A percentile compares a stretch with the other conserved stretches of the same genome.
These are phyloP conservation scores for Chelonus insularis DNA, from an alignment of 1,140 invertebrate species.

Conservation along the genomic window DNA sequence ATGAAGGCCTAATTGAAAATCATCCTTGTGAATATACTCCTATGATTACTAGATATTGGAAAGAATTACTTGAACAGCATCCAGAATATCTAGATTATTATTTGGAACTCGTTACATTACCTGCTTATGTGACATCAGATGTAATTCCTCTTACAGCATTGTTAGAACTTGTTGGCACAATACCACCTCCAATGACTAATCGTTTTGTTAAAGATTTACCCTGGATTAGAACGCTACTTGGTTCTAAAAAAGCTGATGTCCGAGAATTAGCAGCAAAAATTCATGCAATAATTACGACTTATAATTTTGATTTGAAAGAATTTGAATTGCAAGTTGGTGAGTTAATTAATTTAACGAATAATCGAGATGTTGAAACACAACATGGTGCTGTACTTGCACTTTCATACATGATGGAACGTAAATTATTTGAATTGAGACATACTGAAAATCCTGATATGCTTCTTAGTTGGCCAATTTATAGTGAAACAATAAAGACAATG, in stretches of 20 bases:
- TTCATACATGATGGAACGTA: slow-evolving; percentile 69
- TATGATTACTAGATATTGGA: slow-evolving; percentile 64
- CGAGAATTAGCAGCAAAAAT: slow-evolving; percentile 70
- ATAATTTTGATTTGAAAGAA: slow-evolving; percentile 54
- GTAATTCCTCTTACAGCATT: slow-evolving; percentile 70
- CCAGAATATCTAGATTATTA: slow-evolving; percentile 66
- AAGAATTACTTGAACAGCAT: slow-evolving; percentile 55
- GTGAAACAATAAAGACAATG: slow-evolving; percentile 61
- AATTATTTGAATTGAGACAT: slow-evolving; percentile 59
- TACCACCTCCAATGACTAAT: slow-evolving; percentile 64
- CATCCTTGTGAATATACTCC: slow-evolving; percentile 70
- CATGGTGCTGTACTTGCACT: slow-evolving; percentile 73
- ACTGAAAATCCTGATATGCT: slow-evolving; percentile 41
- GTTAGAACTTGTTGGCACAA: slow-evolving; percentile 73
- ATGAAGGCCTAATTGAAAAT: slow-evolving; percentile 49
- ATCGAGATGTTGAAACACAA: slow-evolving; percentile 70
- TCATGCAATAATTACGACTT: slow-evolving; percentile 68
- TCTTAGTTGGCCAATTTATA: slow-evolving; percentile 61
- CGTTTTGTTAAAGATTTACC: slow-evolving; percentile 64
- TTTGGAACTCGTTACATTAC: slow-evolving; percentile 66
- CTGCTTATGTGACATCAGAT: slow-evolving; percentile 67
- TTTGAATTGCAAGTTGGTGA: slow-evolving; percentile 64
- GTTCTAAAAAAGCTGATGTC: slow-evolving; percentile 75
- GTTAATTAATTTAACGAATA: slow-evolving; percentile 59
- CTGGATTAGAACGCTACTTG: slow-evolving; percentile 69